phyloP scores from a whole-genome alignment of 2,888 invertebrate species.

The Nesidiocoris tenuis region DNA sequence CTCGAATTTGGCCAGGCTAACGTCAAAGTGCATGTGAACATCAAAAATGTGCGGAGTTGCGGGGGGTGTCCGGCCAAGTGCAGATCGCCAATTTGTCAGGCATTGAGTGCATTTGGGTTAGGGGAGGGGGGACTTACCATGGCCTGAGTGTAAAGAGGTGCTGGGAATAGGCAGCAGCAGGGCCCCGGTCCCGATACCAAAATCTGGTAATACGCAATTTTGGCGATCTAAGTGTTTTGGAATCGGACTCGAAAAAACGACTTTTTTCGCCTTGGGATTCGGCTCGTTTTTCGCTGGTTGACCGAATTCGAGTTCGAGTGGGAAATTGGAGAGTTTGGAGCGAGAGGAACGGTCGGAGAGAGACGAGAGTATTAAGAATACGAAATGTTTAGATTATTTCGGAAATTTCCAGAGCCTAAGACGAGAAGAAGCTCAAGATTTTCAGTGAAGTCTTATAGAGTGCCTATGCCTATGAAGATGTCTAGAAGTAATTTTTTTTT shows the following conservation, averaged over 20 bases:
- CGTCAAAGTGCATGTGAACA: not conserved
- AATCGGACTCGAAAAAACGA: conserved; percentile 7
- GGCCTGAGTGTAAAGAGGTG: conserved; percentile 42
- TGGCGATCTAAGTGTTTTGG: conserved; percentile 22
- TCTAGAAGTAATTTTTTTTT: not conserved
- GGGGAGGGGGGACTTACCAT: conserved; percentile 35
- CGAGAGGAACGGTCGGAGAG: not conserved
- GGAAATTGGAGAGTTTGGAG: not conserved
- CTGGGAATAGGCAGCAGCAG: conserved; percentile 43
- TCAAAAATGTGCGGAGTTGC: not conserved
- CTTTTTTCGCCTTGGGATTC: not conserved
- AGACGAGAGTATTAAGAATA: too few species aligned
- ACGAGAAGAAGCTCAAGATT: conserved; percentile 18
- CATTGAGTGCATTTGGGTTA: not conserved
- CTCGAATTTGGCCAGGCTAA: not conserved
- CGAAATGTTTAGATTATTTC: too few species aligned
- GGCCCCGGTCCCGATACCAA: conserved; percentile 42
- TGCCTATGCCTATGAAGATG: too few species aligned
- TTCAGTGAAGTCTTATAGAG: not conserved
- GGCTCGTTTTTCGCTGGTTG: not conserved
- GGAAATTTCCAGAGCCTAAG: not conserved
- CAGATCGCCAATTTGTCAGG: not conserved
- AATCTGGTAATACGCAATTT: conserved; percentile 45
- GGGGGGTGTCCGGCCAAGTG: not conserved
- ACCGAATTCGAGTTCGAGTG: not conserved